Percentiles rank a stretch among this genome's conserved stretches.
phyloP scores from a whole-genome alignment of 2,113 vertebrate species.

The Garra rufa region DNA sequence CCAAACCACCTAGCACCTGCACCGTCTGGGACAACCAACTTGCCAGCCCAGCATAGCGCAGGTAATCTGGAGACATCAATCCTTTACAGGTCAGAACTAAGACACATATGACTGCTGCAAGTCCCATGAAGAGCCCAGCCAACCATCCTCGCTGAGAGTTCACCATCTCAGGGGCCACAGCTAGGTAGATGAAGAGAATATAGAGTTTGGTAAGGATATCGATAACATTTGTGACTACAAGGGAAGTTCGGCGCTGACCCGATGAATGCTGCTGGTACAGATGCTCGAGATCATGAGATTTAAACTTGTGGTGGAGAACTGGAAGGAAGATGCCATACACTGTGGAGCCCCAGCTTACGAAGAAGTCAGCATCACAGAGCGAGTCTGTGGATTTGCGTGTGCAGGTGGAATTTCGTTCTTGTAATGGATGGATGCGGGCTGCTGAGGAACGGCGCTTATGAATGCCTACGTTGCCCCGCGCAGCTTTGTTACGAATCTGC shows the following conservation, averaged over 20 bases:
- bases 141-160: conserved; percentile 59
- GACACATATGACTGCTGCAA: conserved; percentile 61
- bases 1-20: conserved; percentile 63
- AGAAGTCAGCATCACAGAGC: conserved; percentile 61
- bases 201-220: conserved; percentile 68
- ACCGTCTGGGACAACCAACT: conserved; percentile 70
- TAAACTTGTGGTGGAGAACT: conserved; percentile 68
- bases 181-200: conserved; percentile 59
- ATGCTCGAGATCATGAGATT: conserved; percentile 68
- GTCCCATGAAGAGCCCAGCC: conserved; percentile 59
- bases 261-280: conserved; percentile 72
- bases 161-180: conserved; percentile 55
- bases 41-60: conserved; percentile 66
- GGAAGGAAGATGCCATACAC: conserved; percentile 67
- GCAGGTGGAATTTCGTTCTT: neutral
- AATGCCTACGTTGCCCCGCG: conserved; percentile 29
- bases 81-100: conserved; percentile 62
- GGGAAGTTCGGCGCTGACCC: conserved; percentile 64
- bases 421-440: conserved; percentile 52
- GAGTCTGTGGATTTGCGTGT: neutral
- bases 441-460: conserved; percentile 58
- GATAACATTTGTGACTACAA: conserved; percentile 68
- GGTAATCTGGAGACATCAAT: conserved; percentile 60
- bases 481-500: conserved; percentile 66
- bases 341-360: conserved; percentile 60